Percentiles rank a stretch among this genome's conserved stretches.
phyloP scores from a whole-genome alignment of 2,888 invertebrate genomes.

The Falcaria lacertinaria region DNA sequence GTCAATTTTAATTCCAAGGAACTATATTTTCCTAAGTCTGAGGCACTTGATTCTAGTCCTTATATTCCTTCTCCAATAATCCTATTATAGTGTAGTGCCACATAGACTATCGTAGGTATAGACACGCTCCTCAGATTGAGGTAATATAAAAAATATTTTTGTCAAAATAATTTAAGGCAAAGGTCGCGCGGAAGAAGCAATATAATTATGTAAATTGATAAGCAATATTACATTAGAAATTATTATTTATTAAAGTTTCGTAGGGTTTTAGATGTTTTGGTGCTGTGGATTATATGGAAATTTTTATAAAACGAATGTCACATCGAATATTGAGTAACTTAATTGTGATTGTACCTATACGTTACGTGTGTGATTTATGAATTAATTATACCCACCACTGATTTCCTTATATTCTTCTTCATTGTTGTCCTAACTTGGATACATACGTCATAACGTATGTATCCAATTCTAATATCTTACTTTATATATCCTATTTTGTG shows the following conservation, averaged over 20 bases:
- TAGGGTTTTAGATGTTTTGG: constrained; percentile 67
- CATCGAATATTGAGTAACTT: constrained; percentile 62
- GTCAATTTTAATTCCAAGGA: constrained; percentile 1
- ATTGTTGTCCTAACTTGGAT: no score
- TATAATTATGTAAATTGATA: constrained; percentile 70
- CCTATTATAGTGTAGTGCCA: constrained; percentile 57
- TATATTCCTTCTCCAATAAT: constrained; percentile 49
- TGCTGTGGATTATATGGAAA: constrained; percentile 58
- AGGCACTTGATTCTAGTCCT: constrained; percentile 48
- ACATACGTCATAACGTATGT: no score
- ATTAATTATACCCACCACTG: no score
- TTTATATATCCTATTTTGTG: no score
- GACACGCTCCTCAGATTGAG: constrained; percentile 29
- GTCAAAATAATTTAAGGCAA: constrained; percentile 48
- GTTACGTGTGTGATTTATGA: no score
- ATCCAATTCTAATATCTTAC: no score
- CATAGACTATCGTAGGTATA: constrained; percentile 37
- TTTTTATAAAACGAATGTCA: constrained; percentile 51
- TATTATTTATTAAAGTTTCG: constrained; percentile 54
- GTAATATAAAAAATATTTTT: constrained; percentile 28
- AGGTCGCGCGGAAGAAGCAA: constrained; percentile 71
- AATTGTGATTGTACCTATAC: constrained; percentile 12
- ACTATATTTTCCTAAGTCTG: constrained; percentile 7
- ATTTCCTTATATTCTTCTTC: no score
- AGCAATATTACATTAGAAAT: constrained; percentile 68